Evolutionary conservation across 2,888 invertebrate genomes (phyloP).

Genomic region (Erebia epiphron): DNA sequence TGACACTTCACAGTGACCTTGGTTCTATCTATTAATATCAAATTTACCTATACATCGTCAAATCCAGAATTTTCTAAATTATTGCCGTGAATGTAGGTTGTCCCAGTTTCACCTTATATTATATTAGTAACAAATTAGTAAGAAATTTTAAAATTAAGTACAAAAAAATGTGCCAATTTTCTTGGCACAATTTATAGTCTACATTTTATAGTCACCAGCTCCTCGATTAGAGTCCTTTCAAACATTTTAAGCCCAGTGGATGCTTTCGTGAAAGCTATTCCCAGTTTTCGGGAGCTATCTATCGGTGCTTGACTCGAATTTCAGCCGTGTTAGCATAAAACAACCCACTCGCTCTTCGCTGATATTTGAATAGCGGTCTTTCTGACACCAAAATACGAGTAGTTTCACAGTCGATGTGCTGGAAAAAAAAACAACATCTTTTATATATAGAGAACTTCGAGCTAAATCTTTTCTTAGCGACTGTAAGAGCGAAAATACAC

Average conservation of each 20-base stretch:
- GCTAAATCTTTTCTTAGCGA: too few species aligned
- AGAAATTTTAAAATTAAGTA: too few species aligned
- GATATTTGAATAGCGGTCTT: constrained; percentile 5
- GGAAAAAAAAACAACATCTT: background rate
- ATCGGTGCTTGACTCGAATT: constrained; percentile 17
- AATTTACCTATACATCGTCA: too few species aligned
- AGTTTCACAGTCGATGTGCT: background rate
- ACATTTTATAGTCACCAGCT: background rate
- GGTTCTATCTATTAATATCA: too few species aligned
- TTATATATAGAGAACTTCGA: background rate
- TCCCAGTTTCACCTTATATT: too few species aligned
- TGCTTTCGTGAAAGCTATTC: constrained; percentile 21
- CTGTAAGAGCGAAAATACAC: too few species aligned
- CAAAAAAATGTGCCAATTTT: too few species aligned
- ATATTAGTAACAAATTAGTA: background rate
- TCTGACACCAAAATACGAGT: background rate
- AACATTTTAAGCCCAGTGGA: constrained; percentile 17
- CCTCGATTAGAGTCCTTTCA: constrained; percentile 5
- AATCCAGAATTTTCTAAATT: too few species aligned
- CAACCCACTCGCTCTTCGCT: background rate
- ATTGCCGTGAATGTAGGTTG: too few species aligned
- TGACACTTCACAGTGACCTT: too few species aligned
- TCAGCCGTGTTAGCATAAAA: constrained; percentile 18
- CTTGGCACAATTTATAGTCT: too few species aligned
- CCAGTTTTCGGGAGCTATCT: constrained; percentile 22